These are phyloP conservation scores for Pentalonia nigronervosa DNA, from an alignment of 1,140 invertebrate genomes.

Conservation along the genomic window DNA sequence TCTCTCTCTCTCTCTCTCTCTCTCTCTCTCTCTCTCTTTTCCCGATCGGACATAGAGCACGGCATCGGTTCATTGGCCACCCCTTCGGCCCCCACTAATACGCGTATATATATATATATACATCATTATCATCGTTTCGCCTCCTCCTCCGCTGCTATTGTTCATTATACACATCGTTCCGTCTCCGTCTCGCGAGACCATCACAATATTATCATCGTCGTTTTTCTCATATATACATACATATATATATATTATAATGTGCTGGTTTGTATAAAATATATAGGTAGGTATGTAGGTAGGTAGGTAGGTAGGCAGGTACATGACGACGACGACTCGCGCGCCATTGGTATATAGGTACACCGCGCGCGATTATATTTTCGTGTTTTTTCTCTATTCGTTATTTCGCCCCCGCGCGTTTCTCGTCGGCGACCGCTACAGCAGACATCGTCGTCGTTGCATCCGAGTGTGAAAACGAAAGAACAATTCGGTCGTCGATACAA, in stretches of 20 bases:
- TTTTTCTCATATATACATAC: too few species aligned
- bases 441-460: not conserved
- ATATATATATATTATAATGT: not conserved
- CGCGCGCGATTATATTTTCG: not conserved
- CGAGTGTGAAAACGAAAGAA: slow-evolving; percentile 29
- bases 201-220: not conserved
- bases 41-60: not conserved
- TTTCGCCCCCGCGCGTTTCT: not conserved
- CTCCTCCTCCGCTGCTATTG: not conserved
- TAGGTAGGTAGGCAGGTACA: not conserved
- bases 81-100: not conserved
- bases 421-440: not conserved
- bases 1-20: not conserved
- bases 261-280: not conserved
- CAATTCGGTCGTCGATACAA: slow-evolving; percentile 26
- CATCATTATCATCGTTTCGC: not conserved
- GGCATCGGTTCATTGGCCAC: not conserved
- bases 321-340: not conserved
- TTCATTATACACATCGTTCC: not conserved
- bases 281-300: not conserved
- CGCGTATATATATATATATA: not conserved
- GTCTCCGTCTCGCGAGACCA: not conserved
- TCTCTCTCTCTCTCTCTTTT: not conserved
- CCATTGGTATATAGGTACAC: not conserved
- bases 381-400: slow-evolving; percentile 15